Evolutionary conservation across 2,888 invertebrate species (phyloP).

Genomic region (Iselma pallidipennis): DNA sequence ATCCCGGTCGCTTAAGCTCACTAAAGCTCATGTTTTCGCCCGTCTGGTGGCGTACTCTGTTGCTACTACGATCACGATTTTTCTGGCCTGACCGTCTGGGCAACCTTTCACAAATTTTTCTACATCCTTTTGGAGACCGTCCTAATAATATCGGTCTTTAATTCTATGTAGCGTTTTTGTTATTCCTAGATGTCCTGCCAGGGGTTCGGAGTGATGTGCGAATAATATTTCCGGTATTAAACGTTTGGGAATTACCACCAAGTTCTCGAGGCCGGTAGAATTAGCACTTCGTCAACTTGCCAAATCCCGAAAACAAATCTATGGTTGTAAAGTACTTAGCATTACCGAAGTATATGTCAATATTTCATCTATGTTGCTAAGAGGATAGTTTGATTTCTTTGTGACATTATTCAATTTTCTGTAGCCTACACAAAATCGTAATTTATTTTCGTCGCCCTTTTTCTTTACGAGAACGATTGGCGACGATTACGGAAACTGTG

Average conservation of each 20-base stretch:
- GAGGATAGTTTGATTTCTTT: constrained; percentile 23
- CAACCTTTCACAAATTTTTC: constrained; percentile 25
- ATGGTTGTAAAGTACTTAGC: constrained; percentile 24
- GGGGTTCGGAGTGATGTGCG: constrained; percentile 25
- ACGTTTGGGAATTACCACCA: constrained; percentile 30
- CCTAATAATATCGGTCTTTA: constrained; percentile 18
- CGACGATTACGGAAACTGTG: constrained; percentile 6
- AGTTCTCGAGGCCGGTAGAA: constrained; percentile 10
- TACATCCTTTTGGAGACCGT: constrained; percentile 13
- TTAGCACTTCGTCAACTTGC: constrained; percentile 16
- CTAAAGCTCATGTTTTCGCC: too few species aligned
- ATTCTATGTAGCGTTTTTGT: constrained; percentile 25
- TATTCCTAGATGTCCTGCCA: constrained; percentile 27
- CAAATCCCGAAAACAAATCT: constrained; percentile 26
- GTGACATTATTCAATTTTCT: constrained; percentile 23
- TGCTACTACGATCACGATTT: constrained; percentile 35
- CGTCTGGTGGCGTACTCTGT: constrained; percentile 36
- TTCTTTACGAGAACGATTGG: constrained; percentile 18
- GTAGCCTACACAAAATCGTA: constrained; percentile 26
- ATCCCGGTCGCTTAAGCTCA: too few species aligned
- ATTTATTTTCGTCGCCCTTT: constrained; percentile 10
- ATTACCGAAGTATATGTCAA: constrained; percentile 19
- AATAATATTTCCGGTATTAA: constrained; percentile 29
- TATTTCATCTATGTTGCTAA: constrained; percentile 26
- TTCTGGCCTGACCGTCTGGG: constrained; percentile 18